Evolutionary conservation across 2,113 vertebrate genomes (phyloP).

Genomic region (Chauna torquata): DNA sequence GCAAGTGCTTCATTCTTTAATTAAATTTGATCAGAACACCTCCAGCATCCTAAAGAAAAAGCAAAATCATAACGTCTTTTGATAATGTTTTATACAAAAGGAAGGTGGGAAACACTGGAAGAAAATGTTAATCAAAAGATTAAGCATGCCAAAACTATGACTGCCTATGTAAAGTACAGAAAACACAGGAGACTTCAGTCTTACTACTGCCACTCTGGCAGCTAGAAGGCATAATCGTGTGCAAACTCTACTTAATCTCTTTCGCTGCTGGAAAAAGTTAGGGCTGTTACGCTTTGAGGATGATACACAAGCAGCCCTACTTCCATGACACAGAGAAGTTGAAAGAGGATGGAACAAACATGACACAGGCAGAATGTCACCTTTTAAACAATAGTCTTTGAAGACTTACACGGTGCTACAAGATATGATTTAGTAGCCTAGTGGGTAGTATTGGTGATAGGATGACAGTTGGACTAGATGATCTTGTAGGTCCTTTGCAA

Average conservation of each 20-base stretch:
- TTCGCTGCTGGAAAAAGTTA: neutral
- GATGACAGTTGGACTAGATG: too few species aligned
- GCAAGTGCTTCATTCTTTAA: neutral
- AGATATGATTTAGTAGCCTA: too few species aligned
- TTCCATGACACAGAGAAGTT: neutral
- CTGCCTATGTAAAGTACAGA: neutral
- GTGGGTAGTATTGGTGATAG: too few species aligned
- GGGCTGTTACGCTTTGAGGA: neutral
- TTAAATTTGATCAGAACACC: neutral
- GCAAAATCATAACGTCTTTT: neutral
- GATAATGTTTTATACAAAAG: neutral
- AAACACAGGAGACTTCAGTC: neutral
- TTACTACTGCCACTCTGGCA: neutral
- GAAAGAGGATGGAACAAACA: neutral
- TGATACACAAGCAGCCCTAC: neutral
- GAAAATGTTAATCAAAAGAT: neutral
- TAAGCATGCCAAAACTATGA: neutral
- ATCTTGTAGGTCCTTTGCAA: too few species aligned
- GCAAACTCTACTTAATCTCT: neutral
- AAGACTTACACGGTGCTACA: neutral
- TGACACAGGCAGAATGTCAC: neutral
- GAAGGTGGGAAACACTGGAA: neutral
- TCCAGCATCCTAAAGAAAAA: neutral
- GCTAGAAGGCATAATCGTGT: neutral
- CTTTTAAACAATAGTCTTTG: neutral